Base-by-base conservation (phyloP, 2,113 vertebrate genomes). In the Otus sunia region DNA sequence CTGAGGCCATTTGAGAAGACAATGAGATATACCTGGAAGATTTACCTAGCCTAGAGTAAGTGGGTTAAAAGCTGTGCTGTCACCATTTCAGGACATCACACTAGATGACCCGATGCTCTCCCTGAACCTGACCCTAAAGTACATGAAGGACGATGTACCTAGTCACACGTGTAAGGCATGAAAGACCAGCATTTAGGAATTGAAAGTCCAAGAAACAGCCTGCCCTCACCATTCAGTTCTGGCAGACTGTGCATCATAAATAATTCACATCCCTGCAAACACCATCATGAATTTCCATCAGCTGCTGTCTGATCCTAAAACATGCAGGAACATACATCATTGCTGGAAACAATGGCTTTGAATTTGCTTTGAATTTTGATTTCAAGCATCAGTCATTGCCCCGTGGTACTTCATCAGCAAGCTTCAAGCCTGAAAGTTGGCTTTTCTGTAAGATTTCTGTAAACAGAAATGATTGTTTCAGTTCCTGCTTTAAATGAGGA, bases 281-380 rank as follows among this genome's bases (percentile, higher is more conserved):
- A 67, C 64, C 60, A 85, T 21, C 85, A 84, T 39, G 79, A 94
- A 95, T 88, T 92, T 95, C 94, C 59, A 86, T 74, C 88, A 80
- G 91, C 86, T 88, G 86, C 83, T 86, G 78, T 62, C 63, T 80
- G 75, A 86, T 86, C 72, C 37, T 77, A 53, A 81, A 87, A 64
- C 85, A 81, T 53, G 63, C 68, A 84, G 59, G 45, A 43, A 89
- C 60, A 78, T 77, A 85, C 15, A 90, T 66, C 69, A 74, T 12
- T 84, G 66, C 60, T 93, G 87, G 56, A 74, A 93, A 95, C 69
- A 84, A 69, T 67, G 56, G 37, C 47, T 94, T 66, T 47, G 64
- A 68, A 67, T 72, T 88, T 80, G 22, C 55, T 84, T 62, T 63
- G 76, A 88, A 93, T 95, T 90, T 78, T 80, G 7, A 95, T 82